Base-by-base conservation (phyloP, 1,140 invertebrate species). In the Ladona fulva region DNA sequence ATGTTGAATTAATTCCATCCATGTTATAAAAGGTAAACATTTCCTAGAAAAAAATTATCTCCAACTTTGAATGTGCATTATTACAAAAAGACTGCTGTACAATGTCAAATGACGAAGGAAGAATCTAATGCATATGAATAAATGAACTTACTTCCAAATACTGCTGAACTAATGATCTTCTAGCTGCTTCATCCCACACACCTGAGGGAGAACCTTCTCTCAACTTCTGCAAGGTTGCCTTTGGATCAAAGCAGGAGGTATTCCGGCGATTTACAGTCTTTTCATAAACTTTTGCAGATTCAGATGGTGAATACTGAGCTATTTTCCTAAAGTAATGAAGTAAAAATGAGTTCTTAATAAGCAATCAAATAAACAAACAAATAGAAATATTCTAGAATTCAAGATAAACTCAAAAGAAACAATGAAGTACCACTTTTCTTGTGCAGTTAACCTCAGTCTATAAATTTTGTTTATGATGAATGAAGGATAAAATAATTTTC, bases 241-340 rank as follows among this genome's bases (percentile, higher is more conserved):
- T 94, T 16, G 97, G 97, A 83, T 94, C 93, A 85, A 98, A 99
- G 76, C 89, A 88, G 1, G 91, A 85, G 82, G 92, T 92, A 79
- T 86, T 91, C 83, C 94, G 93, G 74, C 96, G 89, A 79, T 91
- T 93, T 10, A 96, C 88, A 24, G 94, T 91, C 85, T 99, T 99
- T 84, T 99, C 98, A 86, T 97, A 98, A 10, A 97, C 90, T 87
- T 99, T 99, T 24, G 94, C 94, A 25, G 92, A 88, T 84, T 99
- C 98, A 52, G 94, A 96, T 1, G 97, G 97, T 8, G 95, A 97
- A 86, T 99, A 99, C 84, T 97, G 94, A 78, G 93, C 91, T 77
- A 97, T 94, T 89, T 97, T 99, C 79, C 94, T 94, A 80, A 77
- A 42, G 76, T 79, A 76, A 78, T 66, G 75, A 74, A 77, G 29